phyloP scores from a whole-genome alignment of 2,888 invertebrate species.

The Harpalus rufipes region DNA sequence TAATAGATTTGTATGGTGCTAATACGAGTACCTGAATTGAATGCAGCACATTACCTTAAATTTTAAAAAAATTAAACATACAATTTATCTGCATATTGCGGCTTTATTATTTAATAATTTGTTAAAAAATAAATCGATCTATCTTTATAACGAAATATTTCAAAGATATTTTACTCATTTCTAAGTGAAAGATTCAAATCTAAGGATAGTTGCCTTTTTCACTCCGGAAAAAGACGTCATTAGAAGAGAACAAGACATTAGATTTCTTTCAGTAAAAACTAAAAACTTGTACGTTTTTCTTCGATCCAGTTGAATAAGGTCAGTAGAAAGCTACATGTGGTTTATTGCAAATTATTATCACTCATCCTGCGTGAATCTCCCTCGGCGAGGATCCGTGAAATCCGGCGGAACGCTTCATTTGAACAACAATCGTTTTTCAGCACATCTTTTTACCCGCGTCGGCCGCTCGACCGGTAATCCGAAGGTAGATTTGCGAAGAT shows the following conservation, averaged over 20 bases:
- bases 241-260: not conserved
- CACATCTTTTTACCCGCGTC: conserved; percentile 12
- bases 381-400: conserved; percentile 25
- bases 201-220: not conserved
- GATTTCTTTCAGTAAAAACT: not conserved
- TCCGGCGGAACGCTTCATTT: conserved; percentile 33
- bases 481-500: conserved; percentile 43
- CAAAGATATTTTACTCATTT: not conserved
- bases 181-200: not conserved
- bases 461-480: conserved; percentile 21
- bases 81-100: no score
- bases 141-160: no score
- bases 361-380: conserved; percentile 10
- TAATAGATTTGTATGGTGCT: no score
- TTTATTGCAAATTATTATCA: conserved; percentile 45
- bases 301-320: conserved; percentile 5
- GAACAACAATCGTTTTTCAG: conserved; percentile 47
- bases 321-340: conserved; percentile 36
- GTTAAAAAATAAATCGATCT: no score
- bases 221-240: not conserved
- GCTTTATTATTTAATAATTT: no score
- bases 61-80: no score
- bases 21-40: no score
- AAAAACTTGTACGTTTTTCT: not conserved
- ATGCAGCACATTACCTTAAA: no score